Percentiles rank a stretch among this genome's conserved stretches.
Evolutionary conservation across 2,888 invertebrate genomes (phyloP).

Genomic region (Pheosia gnoma): DNA sequence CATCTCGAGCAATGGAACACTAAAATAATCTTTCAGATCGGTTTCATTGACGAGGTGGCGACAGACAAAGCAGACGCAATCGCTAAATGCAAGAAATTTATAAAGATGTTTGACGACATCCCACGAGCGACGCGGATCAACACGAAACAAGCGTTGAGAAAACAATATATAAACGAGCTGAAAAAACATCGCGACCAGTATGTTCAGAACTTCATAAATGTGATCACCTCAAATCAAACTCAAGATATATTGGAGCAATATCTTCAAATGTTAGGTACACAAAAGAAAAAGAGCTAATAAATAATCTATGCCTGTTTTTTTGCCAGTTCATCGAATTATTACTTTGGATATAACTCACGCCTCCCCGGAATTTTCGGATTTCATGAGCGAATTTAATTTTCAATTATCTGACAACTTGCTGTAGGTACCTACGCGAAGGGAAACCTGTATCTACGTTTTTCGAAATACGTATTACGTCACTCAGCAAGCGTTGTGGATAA

Average conservation of each 20-base stretch:
- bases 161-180: conserved; percentile 72
- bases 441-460: no score
- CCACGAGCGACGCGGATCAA: conserved; percentile 78
- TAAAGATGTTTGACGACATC: conserved; percentile 85
- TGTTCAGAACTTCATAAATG: conserved; percentile 80
- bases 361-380: no score
- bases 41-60: conserved; percentile 89
- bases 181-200: conserved; percentile 84
- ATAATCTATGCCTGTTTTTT: not conserved
- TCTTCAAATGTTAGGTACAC: conserved; percentile 84
- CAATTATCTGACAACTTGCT: no score
- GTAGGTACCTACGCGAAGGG: no score
- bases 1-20: no score
- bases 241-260: conserved; percentile 88
- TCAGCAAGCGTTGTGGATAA: no score
- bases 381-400: no score
- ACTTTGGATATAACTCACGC: no score
- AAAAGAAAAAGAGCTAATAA: conserved; percentile 61
- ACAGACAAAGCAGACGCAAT: conserved; percentile 86
- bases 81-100: conserved; percentile 85
- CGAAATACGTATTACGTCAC: no score
- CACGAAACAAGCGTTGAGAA: conserved; percentile 78
- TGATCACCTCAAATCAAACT: conserved; percentile 83
- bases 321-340: no score
- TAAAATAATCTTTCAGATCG: conserved; percentile 64